A percentile compares a stretch with the other conserved stretches of the same genome.
These are phyloP conservation scores for Agrochola lota DNA, from an alignment of 2,888 invertebrate species.

Conservation along the genomic window DNA sequence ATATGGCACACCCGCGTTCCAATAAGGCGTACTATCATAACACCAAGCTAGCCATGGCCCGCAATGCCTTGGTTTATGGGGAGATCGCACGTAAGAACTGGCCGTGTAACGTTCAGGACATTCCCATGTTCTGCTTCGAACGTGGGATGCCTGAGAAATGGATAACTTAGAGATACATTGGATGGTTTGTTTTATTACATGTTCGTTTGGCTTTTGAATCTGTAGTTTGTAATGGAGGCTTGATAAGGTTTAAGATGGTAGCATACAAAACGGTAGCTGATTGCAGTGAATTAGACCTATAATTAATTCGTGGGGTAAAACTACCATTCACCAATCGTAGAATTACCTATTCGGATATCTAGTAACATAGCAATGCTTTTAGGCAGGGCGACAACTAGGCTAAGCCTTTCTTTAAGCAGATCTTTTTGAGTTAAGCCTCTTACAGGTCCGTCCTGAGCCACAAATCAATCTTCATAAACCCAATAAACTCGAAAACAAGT, in stretches of 20 bases:
- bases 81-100: slow-evolving; percentile 70
- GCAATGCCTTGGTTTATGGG: slow-evolving; percentile 59
- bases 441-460: neutral
- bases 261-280: neutral
- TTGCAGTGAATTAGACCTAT: neutral
- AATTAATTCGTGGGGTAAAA: neutral
- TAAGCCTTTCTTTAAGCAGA: too few species aligned
- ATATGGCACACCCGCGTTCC: slow-evolving; percentile 62
- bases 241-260: too few species aligned
- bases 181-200: slow-evolving; percentile 37
- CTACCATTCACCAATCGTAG: neutral
- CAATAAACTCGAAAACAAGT: neutral
- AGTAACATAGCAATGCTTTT: neutral
- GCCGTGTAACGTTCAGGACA: slow-evolving; percentile 42
- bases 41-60: slow-evolving; percentile 63
- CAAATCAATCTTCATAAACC: neutral
- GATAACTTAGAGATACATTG: slow-evolving; percentile 24
- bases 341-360: neutral
- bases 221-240: neutral
- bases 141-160: slow-evolving; percentile 53
- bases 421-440: neutral
- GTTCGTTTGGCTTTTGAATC: slow-evolving; percentile 6
- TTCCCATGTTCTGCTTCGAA: slow-evolving; percentile 44
- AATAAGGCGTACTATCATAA: slow-evolving; percentile 77
- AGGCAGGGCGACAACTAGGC: neutral